Evolutionary conservation across 2,113 vertebrate species (phyloP), one percentile per base, ranked within the genome.

Genomic region (Gnathonemus longibarbis): DNA sequence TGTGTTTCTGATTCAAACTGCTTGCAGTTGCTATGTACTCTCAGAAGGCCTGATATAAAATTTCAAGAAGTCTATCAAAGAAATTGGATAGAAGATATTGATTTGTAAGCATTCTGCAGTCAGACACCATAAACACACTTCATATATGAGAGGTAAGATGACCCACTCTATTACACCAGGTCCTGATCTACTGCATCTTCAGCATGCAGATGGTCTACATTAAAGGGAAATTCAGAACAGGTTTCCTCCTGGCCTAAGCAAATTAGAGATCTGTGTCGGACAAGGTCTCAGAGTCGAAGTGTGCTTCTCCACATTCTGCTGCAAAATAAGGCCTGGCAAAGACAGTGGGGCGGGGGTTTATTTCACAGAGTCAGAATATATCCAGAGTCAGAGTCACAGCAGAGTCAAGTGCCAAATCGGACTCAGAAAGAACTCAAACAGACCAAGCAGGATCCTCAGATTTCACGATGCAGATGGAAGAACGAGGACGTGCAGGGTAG

Each of bases 221-320:
- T 88, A 88, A 24, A 39, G 62, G 35, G 83, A 89, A 66, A 90
- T 52, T 74, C 52, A 56, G 35, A 91, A 49, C 0, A 77, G 89
- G 83, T 87, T 58, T 91, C 89, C 86, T 91, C 83, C 50, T 48
- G 52, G 87, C 86, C 24, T 89, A 88, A 88, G 31, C 88, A 88
- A 50, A 90, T 88, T 85, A 89, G 88, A 84, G 89, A 90, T 91
- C 46, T 70, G 49, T 56, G 87, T 88, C 53, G 89, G 89, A 91
- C 89, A 90, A 31, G 3, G 27, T 88, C 53, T 84, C 87, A 70
- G 53, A 77, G 45, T 87, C 80, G 83, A 50, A 77, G 46, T 88
- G 19, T 87, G 49, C 52, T 17, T 87, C 58, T 62, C 39, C n/a
- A 19, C 84, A 52, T n/a, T 35, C 46, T 21, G 62, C 48, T 27